Evolutionary conservation across 2,888 invertebrate species (phyloP).

Genomic region (Ophion ventricosus): DNA sequence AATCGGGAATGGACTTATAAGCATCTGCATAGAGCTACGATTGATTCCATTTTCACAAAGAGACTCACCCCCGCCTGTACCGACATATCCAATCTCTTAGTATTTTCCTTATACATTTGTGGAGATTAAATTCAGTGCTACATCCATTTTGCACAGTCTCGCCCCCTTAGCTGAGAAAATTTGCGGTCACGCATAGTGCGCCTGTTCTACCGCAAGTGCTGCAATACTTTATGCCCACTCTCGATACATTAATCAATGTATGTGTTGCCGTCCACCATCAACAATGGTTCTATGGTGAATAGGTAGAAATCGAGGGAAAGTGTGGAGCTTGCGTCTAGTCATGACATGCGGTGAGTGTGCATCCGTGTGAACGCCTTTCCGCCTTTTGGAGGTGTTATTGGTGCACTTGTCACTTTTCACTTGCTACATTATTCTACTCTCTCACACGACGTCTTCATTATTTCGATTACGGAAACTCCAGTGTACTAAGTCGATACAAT

Average conservation of each 20-base stretch:
- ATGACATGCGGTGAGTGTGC: slow-evolving; percentile 17
- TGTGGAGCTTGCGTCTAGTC: slow-evolving; percentile 15
- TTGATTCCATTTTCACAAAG: not conserved
- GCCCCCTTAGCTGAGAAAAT: not conserved
- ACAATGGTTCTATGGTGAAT: not conserved
- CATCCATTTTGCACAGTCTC: not conserved
- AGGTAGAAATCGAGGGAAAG: slow-evolving; percentile 35
- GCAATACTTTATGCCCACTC: not conserved
- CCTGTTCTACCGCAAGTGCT: slow-evolving; percentile 14
- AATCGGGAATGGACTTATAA: slow-evolving; percentile 19
- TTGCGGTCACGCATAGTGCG: not conserved
- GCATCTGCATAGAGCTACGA: not conserved
- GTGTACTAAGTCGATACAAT: not conserved
- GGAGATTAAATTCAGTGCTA: not conserved
- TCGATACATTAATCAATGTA: slow-evolving; percentile 16
- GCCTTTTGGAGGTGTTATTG: slow-evolving; percentile 14
- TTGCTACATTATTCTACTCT: slow-evolving; percentile 17
- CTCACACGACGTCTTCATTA: slow-evolving; percentile 1
- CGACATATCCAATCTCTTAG: not conserved
- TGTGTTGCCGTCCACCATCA: slow-evolving; percentile 4
- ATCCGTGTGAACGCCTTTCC: not conserved
- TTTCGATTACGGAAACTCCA: not conserved
- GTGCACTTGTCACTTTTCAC: slow-evolving; percentile 39
- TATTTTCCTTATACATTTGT: slow-evolving; percentile 10
- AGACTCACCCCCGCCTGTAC: not conserved